Evolutionary conservation across 2,888 invertebrate genomes (phyloP).

Genomic region (Phytoseiulus persimilis): DNA sequence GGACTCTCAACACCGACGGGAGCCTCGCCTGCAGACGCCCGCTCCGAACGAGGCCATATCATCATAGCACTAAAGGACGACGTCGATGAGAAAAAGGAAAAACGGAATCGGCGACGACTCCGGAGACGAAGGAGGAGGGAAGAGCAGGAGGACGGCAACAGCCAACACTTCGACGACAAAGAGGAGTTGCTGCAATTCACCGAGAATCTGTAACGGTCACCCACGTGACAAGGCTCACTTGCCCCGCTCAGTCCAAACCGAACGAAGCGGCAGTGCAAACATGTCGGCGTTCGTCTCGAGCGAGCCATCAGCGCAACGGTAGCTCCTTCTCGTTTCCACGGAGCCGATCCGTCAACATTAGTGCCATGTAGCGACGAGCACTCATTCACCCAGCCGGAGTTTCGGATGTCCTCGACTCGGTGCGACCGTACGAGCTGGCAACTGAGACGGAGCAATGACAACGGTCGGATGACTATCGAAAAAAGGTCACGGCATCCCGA

Average conservation of each 20-base stretch:
- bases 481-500: no score
- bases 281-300: background rate
- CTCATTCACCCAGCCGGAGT: background rate
- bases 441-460: no score
- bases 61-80: conserved; percentile 5
- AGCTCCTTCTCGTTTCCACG: background rate
- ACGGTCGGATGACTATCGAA: no score
- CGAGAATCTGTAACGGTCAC: background rate
- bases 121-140: background rate
- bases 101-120: background rate
- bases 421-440: no score
- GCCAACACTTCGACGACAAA: background rate
- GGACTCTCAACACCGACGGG: background rate
- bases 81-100: background rate
- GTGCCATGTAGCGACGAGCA: background rate
- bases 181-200: background rate
- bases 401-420: background rate
- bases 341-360: background rate
- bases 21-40: background rate
- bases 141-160: background rate
- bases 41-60: background rate
- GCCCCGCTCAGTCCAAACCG: background rate
- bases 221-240: background rate
- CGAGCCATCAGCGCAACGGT: background rate
- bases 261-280: background rate